phyloP scores from a whole-genome alignment of 2,888 invertebrate species.

The Himalopsyche kuldschensis region DNA sequence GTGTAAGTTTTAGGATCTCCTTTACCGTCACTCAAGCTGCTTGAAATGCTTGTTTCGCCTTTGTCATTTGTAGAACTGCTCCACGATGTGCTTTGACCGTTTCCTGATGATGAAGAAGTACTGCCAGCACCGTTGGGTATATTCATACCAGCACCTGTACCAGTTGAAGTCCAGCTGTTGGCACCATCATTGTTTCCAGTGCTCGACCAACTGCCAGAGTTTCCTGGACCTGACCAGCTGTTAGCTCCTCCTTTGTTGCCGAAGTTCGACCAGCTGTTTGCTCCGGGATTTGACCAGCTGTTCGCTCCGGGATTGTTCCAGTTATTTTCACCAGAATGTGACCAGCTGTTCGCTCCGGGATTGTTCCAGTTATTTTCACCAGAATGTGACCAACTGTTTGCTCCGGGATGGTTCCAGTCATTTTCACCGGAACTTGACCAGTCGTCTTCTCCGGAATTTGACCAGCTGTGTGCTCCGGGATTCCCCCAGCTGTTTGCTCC shows the following conservation, averaged over 20 bases:
- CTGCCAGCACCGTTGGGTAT: background rate
- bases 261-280: background rate
- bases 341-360: background rate
- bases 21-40: background rate
- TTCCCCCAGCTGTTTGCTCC: no score
- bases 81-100: background rate
- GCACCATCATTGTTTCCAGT: background rate
- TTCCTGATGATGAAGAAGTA: background rate
- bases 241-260: no score
- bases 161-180: background rate
- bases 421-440: background rate
- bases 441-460: background rate
- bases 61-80: background rate
- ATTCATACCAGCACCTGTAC: background rate
- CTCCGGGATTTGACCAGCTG: no score
- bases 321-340: no score
- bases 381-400: no score
- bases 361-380: background rate
- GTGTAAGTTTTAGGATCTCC: background rate
- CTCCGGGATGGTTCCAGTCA: no score
- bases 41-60: background rate
- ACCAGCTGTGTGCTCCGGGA: no score
- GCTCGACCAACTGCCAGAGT: background rate
- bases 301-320: no score
- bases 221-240: background rate